phyloP scores from a whole-genome alignment of 2,113 vertebrate genomes.

The Caranx ignobilis region DNA sequence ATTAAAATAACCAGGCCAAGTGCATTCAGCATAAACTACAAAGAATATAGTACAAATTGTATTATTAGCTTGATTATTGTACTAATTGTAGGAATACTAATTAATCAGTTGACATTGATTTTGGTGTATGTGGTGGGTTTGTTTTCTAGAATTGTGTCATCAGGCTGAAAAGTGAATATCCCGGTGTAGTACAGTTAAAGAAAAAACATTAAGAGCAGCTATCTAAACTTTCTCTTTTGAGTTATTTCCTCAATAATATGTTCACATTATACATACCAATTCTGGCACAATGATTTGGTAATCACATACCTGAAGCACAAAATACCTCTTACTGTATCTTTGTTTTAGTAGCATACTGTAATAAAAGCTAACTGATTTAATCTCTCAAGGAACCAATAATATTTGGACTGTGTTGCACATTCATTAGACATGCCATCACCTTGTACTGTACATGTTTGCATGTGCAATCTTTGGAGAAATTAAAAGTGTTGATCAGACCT shows the following conservation, averaged over 20 bases:
- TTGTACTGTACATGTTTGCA: background rate
- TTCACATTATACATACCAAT: background rate
- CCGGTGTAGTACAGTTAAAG: background rate
- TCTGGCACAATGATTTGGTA: background rate
- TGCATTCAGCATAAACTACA: background rate
- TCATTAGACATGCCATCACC: background rate
- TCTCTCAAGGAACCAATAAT: background rate
- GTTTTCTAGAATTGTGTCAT: background rate
- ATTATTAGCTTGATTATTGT: background rate
- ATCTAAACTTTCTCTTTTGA: fast-evolving
- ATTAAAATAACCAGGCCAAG: background rate
- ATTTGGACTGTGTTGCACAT: constrained; percentile 8
- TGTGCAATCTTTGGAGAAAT: background rate
- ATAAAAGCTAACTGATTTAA: background rate
- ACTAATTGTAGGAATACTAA: too few relatives aligned
- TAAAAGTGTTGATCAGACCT: background rate
- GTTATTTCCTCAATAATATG: background rate
- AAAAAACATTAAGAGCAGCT: background rate
- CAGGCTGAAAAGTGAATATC: background rate
- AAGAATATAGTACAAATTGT: background rate
- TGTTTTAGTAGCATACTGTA: background rate
- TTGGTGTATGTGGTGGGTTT: background rate
- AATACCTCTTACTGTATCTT: background rate
- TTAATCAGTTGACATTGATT: background rate
- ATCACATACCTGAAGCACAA: constrained; percentile 26